These are phyloP conservation scores for Sprattus sprattus DNA, from an alignment of 2,113 vertebrate genomes.

Conservation along the genomic window DNA sequence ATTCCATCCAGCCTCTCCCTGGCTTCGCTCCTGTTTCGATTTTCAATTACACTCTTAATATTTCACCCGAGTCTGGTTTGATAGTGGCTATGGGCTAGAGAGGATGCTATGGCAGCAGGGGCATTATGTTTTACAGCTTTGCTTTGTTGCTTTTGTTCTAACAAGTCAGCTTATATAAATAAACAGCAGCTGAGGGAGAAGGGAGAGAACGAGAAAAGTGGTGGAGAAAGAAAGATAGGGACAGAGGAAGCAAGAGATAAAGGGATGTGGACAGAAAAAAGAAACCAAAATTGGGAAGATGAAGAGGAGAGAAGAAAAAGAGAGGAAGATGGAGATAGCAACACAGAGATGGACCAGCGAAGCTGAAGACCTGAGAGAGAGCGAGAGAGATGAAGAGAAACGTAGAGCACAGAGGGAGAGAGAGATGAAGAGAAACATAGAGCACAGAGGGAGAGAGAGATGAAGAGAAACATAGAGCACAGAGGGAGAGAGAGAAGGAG, in stretches of 20 bases:
- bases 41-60: background rate
- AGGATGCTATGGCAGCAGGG: background rate
- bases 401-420: background rate
- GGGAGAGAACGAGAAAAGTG: constrained; percentile 7
- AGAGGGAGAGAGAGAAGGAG: too few relatives aligned
- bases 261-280: background rate
- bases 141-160: constrained; percentile 1
- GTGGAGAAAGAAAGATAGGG: background rate
- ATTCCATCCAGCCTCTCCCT: background rate
- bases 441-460: background rate
- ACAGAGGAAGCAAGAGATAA: background rate
- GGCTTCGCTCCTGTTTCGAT: constrained; percentile 1
- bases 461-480: background rate
- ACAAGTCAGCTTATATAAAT: constrained; percentile 10
- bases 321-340: background rate
- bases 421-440: background rate
- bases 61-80: background rate
- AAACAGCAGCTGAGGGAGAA: constrained; percentile 9
- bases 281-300: background rate
- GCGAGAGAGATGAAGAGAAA: background rate
- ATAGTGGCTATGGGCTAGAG: background rate
- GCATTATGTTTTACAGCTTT: background rate
- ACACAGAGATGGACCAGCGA: background rate
- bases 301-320: background rate
- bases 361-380: background rate